These are phyloP conservation scores for Bombus pyrosoma DNA, from an alignment of 1,140 invertebrate species.

Conservation along the genomic window DNA sequence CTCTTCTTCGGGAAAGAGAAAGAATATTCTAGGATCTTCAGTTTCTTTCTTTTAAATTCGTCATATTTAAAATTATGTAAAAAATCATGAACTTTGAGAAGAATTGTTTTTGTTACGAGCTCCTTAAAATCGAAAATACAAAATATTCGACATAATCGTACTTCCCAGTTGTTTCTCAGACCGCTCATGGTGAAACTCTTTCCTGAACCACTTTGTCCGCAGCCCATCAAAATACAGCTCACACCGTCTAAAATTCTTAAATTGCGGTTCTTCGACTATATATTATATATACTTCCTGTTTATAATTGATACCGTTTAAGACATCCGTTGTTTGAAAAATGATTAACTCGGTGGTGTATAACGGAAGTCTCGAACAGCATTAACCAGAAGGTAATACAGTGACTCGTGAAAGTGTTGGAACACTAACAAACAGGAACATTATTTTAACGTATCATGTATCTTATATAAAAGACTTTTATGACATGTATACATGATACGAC, in stretches of 20 bases:
- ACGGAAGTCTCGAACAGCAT: background rate
- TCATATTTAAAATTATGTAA: no score
- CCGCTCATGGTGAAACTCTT: constrained; percentile 63
- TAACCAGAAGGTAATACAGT: background rate
- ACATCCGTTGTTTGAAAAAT: background rate
- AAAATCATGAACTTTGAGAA: background rate
- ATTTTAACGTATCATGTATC: background rate
- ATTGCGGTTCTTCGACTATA: background rate
- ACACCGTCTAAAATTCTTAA: constrained; percentile 62
- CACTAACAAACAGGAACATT: background rate
- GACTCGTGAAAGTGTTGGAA: background rate
- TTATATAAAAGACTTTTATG: no score
- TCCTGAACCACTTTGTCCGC: constrained; percentile 63
- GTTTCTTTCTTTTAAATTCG: no score
- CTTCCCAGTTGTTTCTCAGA: constrained; percentile 58
- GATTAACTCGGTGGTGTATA: background rate
- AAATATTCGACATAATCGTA: constrained; percentile 12
- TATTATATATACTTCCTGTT: background rate
- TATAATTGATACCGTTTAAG: background rate
- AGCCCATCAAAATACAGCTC: constrained; percentile 55
- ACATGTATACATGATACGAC: no score
- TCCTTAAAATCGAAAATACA: background rate
- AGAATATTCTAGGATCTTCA: background rate
- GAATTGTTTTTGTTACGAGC: background rate
- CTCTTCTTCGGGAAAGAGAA: no score